A percentile compares a stretch with the other conserved stretches of the same genome.
These are phyloP conservation scores for Amphimedon queenslandica DNA, from an alignment of 37 sponge, comb jelly and placozoan species.

Conservation along the genomic window DNA sequence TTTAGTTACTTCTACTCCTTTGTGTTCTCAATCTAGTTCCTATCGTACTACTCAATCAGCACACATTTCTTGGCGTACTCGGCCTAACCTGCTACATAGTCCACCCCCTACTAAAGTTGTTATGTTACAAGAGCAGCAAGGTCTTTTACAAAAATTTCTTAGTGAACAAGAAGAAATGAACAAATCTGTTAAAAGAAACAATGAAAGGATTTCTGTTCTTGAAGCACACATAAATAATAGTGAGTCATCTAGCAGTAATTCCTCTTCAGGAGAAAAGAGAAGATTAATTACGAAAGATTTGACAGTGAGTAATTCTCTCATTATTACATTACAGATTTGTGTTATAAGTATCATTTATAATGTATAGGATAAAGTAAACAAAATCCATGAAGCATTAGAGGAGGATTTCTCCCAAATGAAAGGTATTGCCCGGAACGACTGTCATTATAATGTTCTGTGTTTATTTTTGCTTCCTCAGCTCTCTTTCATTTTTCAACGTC, in stretches of 20 bases:
- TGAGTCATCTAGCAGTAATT: neutral
- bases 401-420: neutral
- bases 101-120: neutral
- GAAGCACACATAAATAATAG: neutral
- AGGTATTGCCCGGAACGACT: too few species aligned
- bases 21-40: too few species aligned
- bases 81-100: neutral
- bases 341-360: too few species aligned
- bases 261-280: neutral
- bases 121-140: slow-evolving; percentile 1
- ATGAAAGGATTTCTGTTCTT: neutral
- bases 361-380: too few species aligned
- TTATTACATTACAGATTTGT: too few species aligned
- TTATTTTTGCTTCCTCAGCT: neutral
- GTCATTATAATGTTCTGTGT: too few species aligned
- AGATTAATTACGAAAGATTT: neutral
- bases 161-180: neutral
- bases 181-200: neutral
- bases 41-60: neutral
- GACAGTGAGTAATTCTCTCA: neutral
- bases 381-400: neutral
- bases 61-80: neutral
- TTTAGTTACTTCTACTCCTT: neutral
- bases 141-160: neutral
- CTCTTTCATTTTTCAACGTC: neutral